These are phyloP conservation scores for Belonocnema kinseyi DNA, from an alignment of 1,140 invertebrate genomes.

Conservation along the genomic window DNA sequence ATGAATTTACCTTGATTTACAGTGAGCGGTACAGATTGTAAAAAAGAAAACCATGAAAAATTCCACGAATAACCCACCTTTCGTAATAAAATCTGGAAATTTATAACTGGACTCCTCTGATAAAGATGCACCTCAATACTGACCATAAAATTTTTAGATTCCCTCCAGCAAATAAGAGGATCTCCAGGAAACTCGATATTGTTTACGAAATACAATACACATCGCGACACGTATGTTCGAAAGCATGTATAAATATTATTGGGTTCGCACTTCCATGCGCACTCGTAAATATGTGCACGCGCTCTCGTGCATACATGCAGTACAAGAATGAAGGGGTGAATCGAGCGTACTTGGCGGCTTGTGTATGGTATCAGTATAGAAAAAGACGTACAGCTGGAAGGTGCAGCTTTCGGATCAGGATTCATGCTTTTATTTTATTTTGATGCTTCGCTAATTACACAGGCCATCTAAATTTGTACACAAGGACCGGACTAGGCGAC, in stretches of 20 bases:
- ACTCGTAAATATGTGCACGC: constrained; percentile 4
- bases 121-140: neutral
- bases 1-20: no score
- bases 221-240: constrained; percentile 13
- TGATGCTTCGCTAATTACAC: neutral
- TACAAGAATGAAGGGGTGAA: neutral
- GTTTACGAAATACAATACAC: constrained; percentile 37
- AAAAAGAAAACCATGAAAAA: no score
- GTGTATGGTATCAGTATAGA: constrained; percentile 32
- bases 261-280: neutral
- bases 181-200: constrained; percentile 28
- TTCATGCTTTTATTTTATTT: neutral
- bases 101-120: no score
- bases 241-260: constrained; percentile 9
- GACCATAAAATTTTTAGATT: constrained; percentile 2
- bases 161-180: neutral
- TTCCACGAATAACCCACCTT: no score
- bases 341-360: constrained; percentile 9
- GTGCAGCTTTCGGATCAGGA: constrained; percentile 33
- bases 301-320: constrained; percentile 12
- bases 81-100: no score
- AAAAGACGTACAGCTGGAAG: constrained; percentile 46
- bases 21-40: no score
- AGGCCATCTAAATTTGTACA: no score
- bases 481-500: no score